These are phyloP conservation scores for Drosophila orena DNA, from an alignment of 1,140 invertebrate genomes.

Conservation along the genomic window DNA sequence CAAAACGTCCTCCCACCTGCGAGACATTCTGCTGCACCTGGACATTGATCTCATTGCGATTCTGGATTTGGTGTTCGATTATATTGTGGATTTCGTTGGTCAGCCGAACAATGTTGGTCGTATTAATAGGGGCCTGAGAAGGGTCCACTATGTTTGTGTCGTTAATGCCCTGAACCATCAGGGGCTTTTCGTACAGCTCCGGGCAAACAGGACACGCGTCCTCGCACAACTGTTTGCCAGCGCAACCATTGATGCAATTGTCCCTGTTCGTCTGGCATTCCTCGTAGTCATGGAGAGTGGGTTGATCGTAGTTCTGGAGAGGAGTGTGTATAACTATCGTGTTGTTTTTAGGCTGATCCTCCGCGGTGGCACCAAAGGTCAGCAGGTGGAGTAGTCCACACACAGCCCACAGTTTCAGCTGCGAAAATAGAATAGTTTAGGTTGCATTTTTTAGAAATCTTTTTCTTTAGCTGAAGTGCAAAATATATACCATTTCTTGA, in stretches of 20 bases:
- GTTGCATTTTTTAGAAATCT: too few species aligned
- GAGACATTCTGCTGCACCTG: constrained; percentile 70
- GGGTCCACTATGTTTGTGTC: constrained; percentile 54
- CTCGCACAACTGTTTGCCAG: constrained; percentile 23
- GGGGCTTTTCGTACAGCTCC: constrained; percentile 58
- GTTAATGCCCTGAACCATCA: constrained; percentile 73
- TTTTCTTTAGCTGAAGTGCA: too few species aligned
- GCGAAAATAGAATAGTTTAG: not conserved
- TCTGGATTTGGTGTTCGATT: constrained; percentile 59
- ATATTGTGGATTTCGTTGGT: constrained; percentile 77
- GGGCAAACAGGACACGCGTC: constrained; percentile 66
- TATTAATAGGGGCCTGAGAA: constrained; percentile 44
- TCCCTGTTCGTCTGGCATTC: constrained; percentile 60
- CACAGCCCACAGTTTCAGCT: not conserved
- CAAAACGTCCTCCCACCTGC: constrained; percentile 69
- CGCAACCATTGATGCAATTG: constrained; percentile 44
- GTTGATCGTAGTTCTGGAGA: constrained; percentile 69
- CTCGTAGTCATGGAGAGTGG: constrained; percentile 66
- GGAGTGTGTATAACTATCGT: constrained; percentile 70
- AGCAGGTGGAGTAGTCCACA: constrained; percentile 40
- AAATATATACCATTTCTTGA: too few species aligned
- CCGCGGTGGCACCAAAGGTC: not conserved
- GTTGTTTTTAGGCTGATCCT: constrained; percentile 26
- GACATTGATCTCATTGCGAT: constrained; percentile 60
- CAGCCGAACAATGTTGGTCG: constrained; percentile 72